Evolutionary conservation across 2,888 invertebrate species (phyloP).

Genomic region (Lasioglossum zephyrum): DNA sequence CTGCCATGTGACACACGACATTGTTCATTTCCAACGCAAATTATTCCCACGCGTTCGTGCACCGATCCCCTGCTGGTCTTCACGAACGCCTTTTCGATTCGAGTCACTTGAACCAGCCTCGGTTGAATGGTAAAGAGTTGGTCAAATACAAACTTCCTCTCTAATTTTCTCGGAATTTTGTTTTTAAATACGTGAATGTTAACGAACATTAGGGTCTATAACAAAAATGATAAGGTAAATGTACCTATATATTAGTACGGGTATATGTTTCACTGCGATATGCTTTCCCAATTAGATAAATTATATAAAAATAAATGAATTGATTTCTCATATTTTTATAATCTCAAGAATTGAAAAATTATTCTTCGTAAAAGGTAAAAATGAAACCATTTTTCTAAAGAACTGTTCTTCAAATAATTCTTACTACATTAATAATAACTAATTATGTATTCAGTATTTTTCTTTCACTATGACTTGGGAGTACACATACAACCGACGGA

Average conservation of each 20-base stretch:
- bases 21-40: constrained; percentile 79
- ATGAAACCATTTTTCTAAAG: too few relatives aligned
- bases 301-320: too few relatives aligned
- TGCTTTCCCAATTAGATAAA: too few relatives aligned
- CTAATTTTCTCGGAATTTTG: neutral
- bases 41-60: constrained; percentile 68
- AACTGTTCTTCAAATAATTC: too few relatives aligned
- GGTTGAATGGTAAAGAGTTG: neutral
- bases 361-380: too few relatives aligned
- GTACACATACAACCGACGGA: neutral
- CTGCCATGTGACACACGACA: constrained; percentile 59
- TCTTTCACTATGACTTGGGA: neutral
- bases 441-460: neutral
- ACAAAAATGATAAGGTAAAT: too few relatives aligned
- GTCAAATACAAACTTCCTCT: neutral
- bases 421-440: too few relatives aligned
- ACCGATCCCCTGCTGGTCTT: constrained; percentile 44
- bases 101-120: constrained; percentile 17
- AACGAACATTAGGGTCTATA: neutral
- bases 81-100: constrained; percentile 3
- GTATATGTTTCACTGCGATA: too few relatives aligned
- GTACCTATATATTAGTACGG: too few relatives aligned
- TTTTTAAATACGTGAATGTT: neutral
- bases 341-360: too few relatives aligned
- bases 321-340: too few relatives aligned